Base-by-base conservation (phyloP, 2,113 vertebrate genomes). In the Boulengerochromis microlepis region DNA sequence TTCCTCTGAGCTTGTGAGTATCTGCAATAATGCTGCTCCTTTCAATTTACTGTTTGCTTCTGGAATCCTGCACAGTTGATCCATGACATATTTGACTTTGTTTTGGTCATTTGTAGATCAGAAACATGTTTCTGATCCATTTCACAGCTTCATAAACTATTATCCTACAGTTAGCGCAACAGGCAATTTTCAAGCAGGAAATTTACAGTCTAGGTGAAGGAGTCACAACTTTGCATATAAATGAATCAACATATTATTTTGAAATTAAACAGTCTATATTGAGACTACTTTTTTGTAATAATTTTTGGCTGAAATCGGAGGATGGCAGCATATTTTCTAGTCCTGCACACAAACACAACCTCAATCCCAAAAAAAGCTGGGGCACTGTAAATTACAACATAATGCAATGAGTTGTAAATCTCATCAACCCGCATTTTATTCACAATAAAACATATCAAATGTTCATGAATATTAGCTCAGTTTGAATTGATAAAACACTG, bases 311-410 rank as follows among this genome's bases (percentile, higher is more conserved):
- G 38, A 71, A 71, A 45, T 45, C 1, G 1, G 13, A 74, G 69
- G 22, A 74, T 45, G 22, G 24, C 69, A 74, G 40, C 40, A 74
- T 18, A 3, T 45, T 74, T 71, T 26, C 8, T 26, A 16, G 3
- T 5, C 66, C 66, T 45, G 38, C 1, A 10, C 2, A 42, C 8
- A 74, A 74, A 74, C n/a, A 74, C 35, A 22, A 40, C 35, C 35
- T 40, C 33, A 22, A 0, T 40, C 0, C 64, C 35, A 8, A 26
- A 57, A 13, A 57, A 57, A 26, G 12, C 22, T 26, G 11, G 11
- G 11, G 0, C 54, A 13, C 61, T 66, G 19, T 66, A 66, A 13
- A 22, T 22, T 22, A 22, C 35, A 69, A 15, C 64, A 40, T 2
- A 15, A 69, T 69, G 64, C 0, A 40, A 6, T 1, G 3, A 66